Percentiles rank a stretch among this genome's conserved stretches.
Evolutionary conservation across 2,888 invertebrate genomes (phyloP).

Genomic region (Standfussiana lucernea): DNA sequence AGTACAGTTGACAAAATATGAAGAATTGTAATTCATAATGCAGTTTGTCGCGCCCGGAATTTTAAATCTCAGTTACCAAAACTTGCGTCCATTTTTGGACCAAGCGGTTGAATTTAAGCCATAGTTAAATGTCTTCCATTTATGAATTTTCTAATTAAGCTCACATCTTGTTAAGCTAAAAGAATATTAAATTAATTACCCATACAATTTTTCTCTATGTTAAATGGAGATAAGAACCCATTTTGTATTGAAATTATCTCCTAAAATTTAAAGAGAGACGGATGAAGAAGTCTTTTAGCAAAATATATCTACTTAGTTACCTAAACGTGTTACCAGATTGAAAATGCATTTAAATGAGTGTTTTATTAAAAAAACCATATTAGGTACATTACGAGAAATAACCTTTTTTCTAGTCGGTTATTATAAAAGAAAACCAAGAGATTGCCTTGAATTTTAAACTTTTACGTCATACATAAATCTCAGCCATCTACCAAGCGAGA

Average conservation of each 20-base stretch:
- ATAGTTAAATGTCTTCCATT: slow-evolving; percentile 36
- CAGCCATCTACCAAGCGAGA: slow-evolving; percentile 72
- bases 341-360: slow-evolving; percentile 14
- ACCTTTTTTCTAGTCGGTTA: background rate
- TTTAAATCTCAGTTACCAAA: background rate
- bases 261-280: slow-evolving; percentile 1
- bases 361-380: background rate
- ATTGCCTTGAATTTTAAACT: slow-evolving; percentile 39
- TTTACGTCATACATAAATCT: slow-evolving; percentile 37
- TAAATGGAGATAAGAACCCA: background rate
- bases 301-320: slow-evolving; percentile 17
- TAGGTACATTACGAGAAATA: background rate
- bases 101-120: slow-evolving; percentile 3
- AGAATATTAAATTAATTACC: background rate
- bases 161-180: background rate
- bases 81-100: slow-evolving; percentile 26
- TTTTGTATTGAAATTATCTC: background rate
- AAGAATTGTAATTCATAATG: background rate
- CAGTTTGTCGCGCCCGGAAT: background rate
- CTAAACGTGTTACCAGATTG: slow-evolving; percentile 11
- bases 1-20: background rate
- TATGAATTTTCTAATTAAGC: background rate
- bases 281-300: background rate
- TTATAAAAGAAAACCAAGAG: slow-evolving; percentile 15
- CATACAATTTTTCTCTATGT: background rate